Evolutionary conservation across 1,140 invertebrate genomes (phyloP).

Genomic region (Lineus longissimus): DNA sequence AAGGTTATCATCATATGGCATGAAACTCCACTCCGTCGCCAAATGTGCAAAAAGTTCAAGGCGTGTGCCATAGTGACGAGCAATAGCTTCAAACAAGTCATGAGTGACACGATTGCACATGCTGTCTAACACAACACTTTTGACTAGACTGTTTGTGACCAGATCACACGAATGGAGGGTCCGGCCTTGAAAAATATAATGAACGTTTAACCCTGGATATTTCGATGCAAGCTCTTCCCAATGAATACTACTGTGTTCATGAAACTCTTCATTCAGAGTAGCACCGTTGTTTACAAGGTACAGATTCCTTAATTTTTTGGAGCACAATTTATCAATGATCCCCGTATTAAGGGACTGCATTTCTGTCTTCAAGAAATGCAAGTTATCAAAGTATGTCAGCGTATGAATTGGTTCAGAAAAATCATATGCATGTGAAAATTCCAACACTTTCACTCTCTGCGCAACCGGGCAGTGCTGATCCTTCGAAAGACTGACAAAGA

Average conservation of each 20-base stretch:
- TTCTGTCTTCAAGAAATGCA: neutral
- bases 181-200: neutral
- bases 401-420: neutral
- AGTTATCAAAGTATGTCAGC: neutral
- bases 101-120: neutral
- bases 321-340: neutral
- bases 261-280: neutral
- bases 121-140: neutral
- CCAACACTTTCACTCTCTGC: neutral
- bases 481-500: neutral
- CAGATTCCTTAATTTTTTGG: neutral
- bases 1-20: neutral
- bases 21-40: neutral
- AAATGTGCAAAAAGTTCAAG: neutral
- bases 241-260: neutral
- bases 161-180: neutral
- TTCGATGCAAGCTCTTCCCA: neutral
- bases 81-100: neutral
- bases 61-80: neutral
- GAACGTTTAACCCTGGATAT: neutral
- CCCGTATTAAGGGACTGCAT: neutral
- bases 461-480: neutral
- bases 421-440: neutral
- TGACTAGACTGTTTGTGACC: neutral
- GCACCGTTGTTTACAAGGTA: slow-evolving; percentile 5